Base-by-base conservation (phyloP, 2,888 invertebrate species). In the Rhimphoctona megacephalus region DNA sequence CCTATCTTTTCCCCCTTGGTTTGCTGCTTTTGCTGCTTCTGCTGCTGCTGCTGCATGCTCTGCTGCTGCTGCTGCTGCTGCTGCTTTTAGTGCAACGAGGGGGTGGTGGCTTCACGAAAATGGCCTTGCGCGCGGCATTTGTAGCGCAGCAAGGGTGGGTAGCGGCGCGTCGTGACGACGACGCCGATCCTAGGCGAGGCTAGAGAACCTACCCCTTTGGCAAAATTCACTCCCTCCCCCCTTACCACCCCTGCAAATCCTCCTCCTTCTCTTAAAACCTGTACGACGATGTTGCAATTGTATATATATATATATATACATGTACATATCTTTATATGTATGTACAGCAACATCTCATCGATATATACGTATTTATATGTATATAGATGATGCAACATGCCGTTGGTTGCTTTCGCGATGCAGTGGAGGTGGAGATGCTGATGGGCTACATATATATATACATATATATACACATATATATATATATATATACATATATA, bases 81-180 rank as follows among this genome's bases (percentile, higher is more conserved):
- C 78, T 97, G 97, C 91, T 97, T 96, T 89, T 96, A 94, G 87
- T 97, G 96, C 90, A 82, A 72, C 83, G 67, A 77, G 90, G 92
- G 92, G 91, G 89, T 90, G 92, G 90, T 89, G 89, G 88, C 89
- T 89, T 88, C 88, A 89, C 90, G 81, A 88, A 88, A 91, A 91
- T 90, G 90, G 92, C 91, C 91, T 91, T 92, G 93, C 93, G 93
- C 92, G 91, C 89, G 90, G 89, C 88, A 90, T 90, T 91, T 88
- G 87, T 81, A 88, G 85, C 89, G 87, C 87, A 85, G 86, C 88
- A 64, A 86, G 85, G 88, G 86, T 85, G 87, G 83, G 81, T 86
- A 81, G 61, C 70, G 85, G 52, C 85, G 85, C 87, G 85, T 76
- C 70, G 76, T 74, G 85, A 86, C 83, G 84, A 88, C 86, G 87